A percentile compares a stretch with the other conserved stretches of the same genome.
Conservation (phyloP, 2,888 invertebrate species). For the Xylocampa areola region DNA sequence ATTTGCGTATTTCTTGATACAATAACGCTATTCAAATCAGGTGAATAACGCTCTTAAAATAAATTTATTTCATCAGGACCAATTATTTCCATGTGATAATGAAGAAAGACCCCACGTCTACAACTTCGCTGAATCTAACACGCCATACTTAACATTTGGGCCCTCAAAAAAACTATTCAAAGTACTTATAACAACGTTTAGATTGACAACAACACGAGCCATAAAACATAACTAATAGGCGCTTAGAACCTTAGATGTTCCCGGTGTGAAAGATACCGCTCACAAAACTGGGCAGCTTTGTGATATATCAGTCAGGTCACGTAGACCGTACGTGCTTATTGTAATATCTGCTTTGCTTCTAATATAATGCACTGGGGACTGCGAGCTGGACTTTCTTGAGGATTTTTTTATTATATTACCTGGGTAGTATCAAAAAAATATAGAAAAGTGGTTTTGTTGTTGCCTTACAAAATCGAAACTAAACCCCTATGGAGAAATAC, state of each 20-base stretch:
- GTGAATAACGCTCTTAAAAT: neutral
- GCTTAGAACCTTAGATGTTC: neutral
- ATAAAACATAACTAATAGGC: conserved; percentile 18
- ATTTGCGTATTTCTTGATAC: neutral
- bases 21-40: neutral
- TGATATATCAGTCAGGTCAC: conserved; percentile 22
- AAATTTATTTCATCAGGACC: neutral
- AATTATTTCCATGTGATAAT: neutral
- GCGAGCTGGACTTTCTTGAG: conserved; percentile 3
- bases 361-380: conserved; percentile 9
- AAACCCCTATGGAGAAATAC: no score
- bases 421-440: no score
- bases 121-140: neutral
- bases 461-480: no score
- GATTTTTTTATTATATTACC: conserved; percentile 6
- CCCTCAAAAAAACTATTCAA: neutral
- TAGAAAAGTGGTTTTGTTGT: no score
- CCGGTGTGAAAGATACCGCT: conserved; percentile 9
- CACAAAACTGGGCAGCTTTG: neutral
- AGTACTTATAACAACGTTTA: conserved; percentile 3
- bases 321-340: conserved; percentile 41
- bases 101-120: neutral
- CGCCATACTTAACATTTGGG: conserved; percentile 1
- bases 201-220: conserved; percentile 2
- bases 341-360: conserved; percentile 21